Percentiles rank a stretch among this genome's conserved stretches.
These are phyloP conservation scores for Boleophthalmus pectinirostris DNA, from an alignment of 2,113 vertebrate species.

Conservation along the genomic window DNA sequence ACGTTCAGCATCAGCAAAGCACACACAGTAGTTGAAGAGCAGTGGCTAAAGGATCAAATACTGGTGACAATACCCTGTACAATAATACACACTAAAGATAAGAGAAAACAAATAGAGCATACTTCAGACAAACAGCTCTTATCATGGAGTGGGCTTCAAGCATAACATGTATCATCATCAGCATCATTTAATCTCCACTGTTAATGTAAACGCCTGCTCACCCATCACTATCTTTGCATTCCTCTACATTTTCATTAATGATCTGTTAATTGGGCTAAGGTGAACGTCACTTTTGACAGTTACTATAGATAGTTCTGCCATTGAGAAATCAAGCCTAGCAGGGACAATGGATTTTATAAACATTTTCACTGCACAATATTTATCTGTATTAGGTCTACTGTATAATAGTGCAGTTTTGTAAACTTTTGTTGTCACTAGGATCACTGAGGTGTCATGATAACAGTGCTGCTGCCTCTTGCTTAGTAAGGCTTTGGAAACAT, in stretches of 20 bases:
- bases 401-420: not conserved
- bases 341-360: not conserved
- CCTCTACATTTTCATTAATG: constrained; percentile 34
- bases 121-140: constrained; percentile 21
- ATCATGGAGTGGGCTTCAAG: constrained; percentile 27
- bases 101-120: constrained; percentile 20
- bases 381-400: no score
- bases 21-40: constrained; percentile 9
- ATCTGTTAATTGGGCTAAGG: constrained; percentile 21
- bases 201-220: constrained; percentile 35
- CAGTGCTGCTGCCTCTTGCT: not conserved
- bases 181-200: constrained; percentile 36
- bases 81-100: not conserved
- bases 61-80: constrained; percentile 12
- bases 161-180: constrained; percentile 1
- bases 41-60: constrained; percentile 21
- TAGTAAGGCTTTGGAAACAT: no score
- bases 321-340: not conserved
- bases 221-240: constrained; percentile 13
- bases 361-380: no score
- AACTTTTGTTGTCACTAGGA: not conserved
- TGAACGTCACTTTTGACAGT: not conserved
- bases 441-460: not conserved
- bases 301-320: not conserved
- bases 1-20: constrained; percentile 37